Evolutionary conservation across 1,140 invertebrate species (phyloP), one percentile per base, ranked within the genome.

Genomic region (Scaptomyza hsui): DNA sequence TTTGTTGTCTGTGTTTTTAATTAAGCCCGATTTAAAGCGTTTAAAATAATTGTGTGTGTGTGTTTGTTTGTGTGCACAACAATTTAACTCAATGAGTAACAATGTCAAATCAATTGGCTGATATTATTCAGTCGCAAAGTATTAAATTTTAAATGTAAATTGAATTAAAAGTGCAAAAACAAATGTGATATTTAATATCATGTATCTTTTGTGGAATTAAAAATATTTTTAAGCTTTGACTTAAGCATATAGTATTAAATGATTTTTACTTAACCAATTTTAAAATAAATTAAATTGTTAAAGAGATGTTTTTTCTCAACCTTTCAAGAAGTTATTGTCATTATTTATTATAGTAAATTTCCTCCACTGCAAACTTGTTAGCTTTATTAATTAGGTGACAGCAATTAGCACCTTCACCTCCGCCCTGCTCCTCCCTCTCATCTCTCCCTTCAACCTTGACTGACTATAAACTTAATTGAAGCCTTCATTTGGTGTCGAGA

Each of bases 1-100:
- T 85, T 85, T 86, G 81, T 85, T 85, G 81, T 85, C 81, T 85
- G 81, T 63, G 55, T 61, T 51, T 75, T 85, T 85, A 37, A 86
- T 85, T 85, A 79, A 83, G 72, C 21, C 26, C 49, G 53, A 72
- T 63, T 15, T 75, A 70, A 16, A 65, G 41, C 29, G 42, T 48
- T 15, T 12, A 49, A 39, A n/a, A n/a, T 21, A 35, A 12, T 13
- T 47, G 10, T 7, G 24, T 19, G 19, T 35, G 37, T 51, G 15
- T 51, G 29, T 26, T 52, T n/a, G n/a, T n/a, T n/a, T n/a, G 24
- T 24, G 24, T 24, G 24, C 24, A 29, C 44, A 35, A 55, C 37
- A 70, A 64, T 65, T 71, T 57, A 82, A 78, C 73, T 82, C 26
- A 78, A 75, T 65, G 60, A 74, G 56, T 71, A 61, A 42, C 15